Evolutionary conservation across 2,113 vertebrate genomes (phyloP).

Genomic region (Silurus glanis): DNA sequence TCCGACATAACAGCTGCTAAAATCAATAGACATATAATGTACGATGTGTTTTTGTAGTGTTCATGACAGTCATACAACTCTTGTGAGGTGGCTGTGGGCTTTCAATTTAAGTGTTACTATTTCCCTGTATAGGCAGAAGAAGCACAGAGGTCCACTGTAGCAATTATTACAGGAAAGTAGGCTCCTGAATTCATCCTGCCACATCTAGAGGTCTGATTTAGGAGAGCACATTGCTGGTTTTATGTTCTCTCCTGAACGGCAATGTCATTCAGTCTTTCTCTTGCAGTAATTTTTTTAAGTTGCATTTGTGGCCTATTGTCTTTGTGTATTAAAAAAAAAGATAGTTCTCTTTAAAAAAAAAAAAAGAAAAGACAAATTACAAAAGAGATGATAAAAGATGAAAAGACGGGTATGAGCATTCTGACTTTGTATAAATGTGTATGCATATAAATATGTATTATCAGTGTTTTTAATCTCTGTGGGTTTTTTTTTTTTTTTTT

Average conservation of each 20-base stretch:
- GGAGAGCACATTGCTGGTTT: conserved; percentile 58
- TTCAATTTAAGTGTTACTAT: conserved; percentile 36
- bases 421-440: conserved; percentile 75
- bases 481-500: conserved; percentile 17
- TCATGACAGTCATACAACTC: conserved; percentile 47
- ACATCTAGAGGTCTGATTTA: conserved; percentile 47
- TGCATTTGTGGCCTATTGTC: conserved; percentile 67
- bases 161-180: conserved; percentile 49
- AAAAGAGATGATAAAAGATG: conserved; percentile 51
- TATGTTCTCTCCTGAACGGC: conserved; percentile 53
- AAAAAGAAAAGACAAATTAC: conserved; percentile 8
- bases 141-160: conserved; percentile 38
- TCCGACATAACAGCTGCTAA: conserved; percentile 50
- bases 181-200: conserved; percentile 35
- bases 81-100: conserved; percentile 36
- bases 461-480: conserved; percentile 62
- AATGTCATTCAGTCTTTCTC: conserved; percentile 42
- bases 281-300: conserved; percentile 58
- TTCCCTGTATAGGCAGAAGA: conserved; percentile 42
- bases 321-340: conserved; percentile 64
- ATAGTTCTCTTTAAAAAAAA: conserved; percentile 61
- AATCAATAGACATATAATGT: conserved; percentile 45
- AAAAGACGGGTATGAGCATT: conserved; percentile 70
- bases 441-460: conserved; percentile 78
- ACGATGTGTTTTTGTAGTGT: conserved; percentile 43